These are phyloP conservation scores for Drosophila simulans DNA, from an alignment of 1,140 invertebrate genomes.

Conservation along the genomic window DNA sequence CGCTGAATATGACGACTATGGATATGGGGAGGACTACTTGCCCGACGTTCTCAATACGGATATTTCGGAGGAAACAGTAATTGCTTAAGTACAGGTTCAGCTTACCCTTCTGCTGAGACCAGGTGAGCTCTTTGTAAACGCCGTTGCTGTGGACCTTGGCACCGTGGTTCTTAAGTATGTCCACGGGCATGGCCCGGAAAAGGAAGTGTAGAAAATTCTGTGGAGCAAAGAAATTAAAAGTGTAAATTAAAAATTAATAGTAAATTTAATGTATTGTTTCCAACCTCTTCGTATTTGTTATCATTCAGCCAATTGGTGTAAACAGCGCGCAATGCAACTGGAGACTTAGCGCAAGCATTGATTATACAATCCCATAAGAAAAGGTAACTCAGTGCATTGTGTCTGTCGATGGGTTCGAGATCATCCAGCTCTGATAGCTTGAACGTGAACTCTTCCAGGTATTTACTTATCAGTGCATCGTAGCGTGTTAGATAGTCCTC, in stretches of 20 bases:
- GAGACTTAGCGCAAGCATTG: conserved; percentile 88
- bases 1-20: conserved; percentile 20
- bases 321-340: conserved; percentile 88
- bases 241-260: conserved; percentile 45
- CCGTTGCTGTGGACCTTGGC: conserved; percentile 71
- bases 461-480: conserved; percentile 60
- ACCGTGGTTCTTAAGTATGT: conserved; percentile 81
- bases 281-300: conserved; percentile 80
- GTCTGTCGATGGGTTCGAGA: conserved; percentile 62
- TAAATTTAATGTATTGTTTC: conserved; percentile 24
- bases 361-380: conserved; percentile 90
- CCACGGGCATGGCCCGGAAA: conserved; percentile 80
- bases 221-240: conserved; percentile 49
- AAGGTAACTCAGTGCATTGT: conserved; percentile 86
- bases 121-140: conserved; percentile 67
- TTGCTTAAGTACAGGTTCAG: neutral
- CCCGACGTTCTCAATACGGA: conserved; percentile 9
- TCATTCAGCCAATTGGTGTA: conserved; percentile 89
- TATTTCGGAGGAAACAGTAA: conserved; percentile 41
- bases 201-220: conserved; percentile 81
- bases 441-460: conserved; percentile 78
- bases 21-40: conserved; percentile 29
- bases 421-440: conserved; percentile 75
- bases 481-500: conserved; percentile 85
- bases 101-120: conserved; percentile 78